These are phyloP conservation scores for Deroplatys truncata DNA, from an alignment of 2,888 invertebrate species.

Conservation along the genomic window DNA sequence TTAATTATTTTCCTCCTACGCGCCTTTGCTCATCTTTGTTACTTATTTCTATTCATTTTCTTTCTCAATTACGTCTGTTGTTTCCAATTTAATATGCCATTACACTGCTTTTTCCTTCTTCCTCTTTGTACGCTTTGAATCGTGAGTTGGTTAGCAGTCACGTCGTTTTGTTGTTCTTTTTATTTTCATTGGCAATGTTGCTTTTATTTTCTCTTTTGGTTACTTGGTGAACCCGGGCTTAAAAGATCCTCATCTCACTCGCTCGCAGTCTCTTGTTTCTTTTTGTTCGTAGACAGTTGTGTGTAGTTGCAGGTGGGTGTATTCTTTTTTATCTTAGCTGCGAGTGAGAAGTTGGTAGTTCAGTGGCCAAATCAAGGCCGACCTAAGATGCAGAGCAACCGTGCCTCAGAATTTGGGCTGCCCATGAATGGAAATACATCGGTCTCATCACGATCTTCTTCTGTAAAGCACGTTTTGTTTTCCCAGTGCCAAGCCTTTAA, in stretches of 20 bases:
- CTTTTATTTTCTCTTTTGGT: not conserved
- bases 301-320: slow-evolving; percentile 9
- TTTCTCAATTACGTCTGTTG: not conserved
- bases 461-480: not conserved
- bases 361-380: slow-evolving; percentile 14
- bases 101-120: not conserved
- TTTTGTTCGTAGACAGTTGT: not conserved
- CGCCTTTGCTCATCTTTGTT: not conserved
- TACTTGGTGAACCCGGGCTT: slow-evolving; percentile 5
- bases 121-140: not conserved
- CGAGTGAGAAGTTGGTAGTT: not conserved
- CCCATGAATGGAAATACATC: not conserved
- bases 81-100: not conserved
- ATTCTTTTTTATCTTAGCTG: slow-evolving; percentile 7
- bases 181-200: not conserved
- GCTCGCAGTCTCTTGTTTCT: not conserved
- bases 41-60: not conserved
- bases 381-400: not conserved
- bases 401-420: not conserved
- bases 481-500: no score
- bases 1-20: not conserved
- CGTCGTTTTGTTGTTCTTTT: not conserved
- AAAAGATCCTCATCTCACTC: slow-evolving; percentile 4
- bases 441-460: not conserved
- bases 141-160: slow-evolving; percentile 6